Evolutionary conservation across 2,797 vertebrate genomes (phyloP), one percentile per base, ranked within the genome.

Genomic region (Yasuhikotakia modesta): DNA sequence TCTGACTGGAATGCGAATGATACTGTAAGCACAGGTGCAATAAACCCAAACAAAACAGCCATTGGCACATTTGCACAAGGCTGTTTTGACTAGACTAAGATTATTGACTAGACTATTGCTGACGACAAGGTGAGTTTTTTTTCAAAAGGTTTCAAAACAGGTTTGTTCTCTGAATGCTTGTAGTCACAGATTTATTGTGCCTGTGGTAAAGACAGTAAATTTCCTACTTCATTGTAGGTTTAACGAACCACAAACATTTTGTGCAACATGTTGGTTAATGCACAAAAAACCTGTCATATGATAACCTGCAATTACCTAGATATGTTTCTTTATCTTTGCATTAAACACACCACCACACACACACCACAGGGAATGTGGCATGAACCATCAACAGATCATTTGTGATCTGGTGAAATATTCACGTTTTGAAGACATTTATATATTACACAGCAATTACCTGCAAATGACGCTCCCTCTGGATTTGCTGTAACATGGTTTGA

Each of bases 401-500:
- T n/a, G n/a, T 69, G 24, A 16, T 58, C 53, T 17, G 13, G 50
- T n/a, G 24, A 0, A n/a, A n/a, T n/a, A n/a, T n/a, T n/a, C n/a
- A n/a, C n/a, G n/a, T n/a, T n/a, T n/a, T n/a, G n/a, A n/a, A n/a
- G n/a, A n/a, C 11, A 22, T 1, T 1, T 12, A 35, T 57, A 10
- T 2, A 39, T 39, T 6, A 7, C 14, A 78, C 4, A 69, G 6
- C 14, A 90, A 96, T 84, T 93, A 99, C 98, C 95, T 98, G 97
- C 98, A 99, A 86, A 99, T 98, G 85, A 97, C 91, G 61, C 95
- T 98, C 63, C 96, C 96, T 87, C 96, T 94, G 80, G 96, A 97
- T 92, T 95, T 96, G 93, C 96, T 97, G 86, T 96, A 95, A 85
- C 98, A 99, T 57, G 98, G 97, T 89, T 99, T 99, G 87, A 99